Base-by-base conservation (phyloP, 2,888 invertebrate species). In the Leptarthrus brevirostris region DNA sequence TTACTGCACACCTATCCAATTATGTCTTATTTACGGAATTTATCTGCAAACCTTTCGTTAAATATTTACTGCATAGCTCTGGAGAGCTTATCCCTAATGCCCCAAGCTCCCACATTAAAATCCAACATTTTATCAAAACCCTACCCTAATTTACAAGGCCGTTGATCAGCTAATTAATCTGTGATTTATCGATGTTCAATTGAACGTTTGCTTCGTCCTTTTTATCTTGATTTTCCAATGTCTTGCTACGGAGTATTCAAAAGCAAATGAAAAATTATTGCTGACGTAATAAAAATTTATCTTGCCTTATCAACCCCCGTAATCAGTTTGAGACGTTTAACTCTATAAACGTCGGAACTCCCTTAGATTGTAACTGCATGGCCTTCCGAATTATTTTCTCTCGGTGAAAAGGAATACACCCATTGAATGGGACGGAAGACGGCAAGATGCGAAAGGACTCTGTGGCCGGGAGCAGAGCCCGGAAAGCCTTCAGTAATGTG, bases 261-360 rank as follows among this genome's bases (percentile, higher is more conserved):
- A 47, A 30, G 56, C 56, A 72, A 72, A 72, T 72, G 72, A 72
- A 72, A 72, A 72, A 58, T 72, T 72, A 72, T 72, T 72, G 58
- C 72, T 72, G 58, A 72, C 56, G 56, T 58, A 72, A 72, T 72
- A 72, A 72, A 72, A 72, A 72, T 72, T 58, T 72, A 72, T 72
- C 56, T 58, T 58, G 26, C 47, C 58, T 71, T 72, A 72, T 72
- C 72, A 72, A 47, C 72, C 72, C 58, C 58, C 34, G 58, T 58
- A 72, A 72, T 72, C 72, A 72, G 56, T 72, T 56, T 26, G 24
- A 72, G 69, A 69, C 69, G 52, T 69, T 69, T 52, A 69, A 69
- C 69, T 69, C 69, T 49, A 52, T 69, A 69, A 69, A 69, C 34
- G 69, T 34, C 49, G 69, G 34, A 30, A 52, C 52, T 52, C 52